These are phyloP conservation scores for Drosophila leontia DNA, from an alignment of 1,140 invertebrate genomes.

Conservation along the genomic window DNA sequence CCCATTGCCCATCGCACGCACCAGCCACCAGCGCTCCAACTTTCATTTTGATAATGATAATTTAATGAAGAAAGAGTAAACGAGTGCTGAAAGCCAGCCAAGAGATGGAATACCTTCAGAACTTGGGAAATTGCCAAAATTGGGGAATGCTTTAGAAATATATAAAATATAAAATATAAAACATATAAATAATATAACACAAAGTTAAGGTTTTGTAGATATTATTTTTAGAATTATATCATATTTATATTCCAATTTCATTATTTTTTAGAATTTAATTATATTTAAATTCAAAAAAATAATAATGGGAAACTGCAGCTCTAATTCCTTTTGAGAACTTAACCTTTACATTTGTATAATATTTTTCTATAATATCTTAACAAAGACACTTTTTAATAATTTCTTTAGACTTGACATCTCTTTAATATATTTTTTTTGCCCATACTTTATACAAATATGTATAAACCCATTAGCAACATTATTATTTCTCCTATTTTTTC, in stretches of 20 bases:
- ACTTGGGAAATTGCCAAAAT: neutral
- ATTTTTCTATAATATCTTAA: too few relatives aligned
- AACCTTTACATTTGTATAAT: too few relatives aligned
- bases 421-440: too few relatives aligned
- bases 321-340: too few relatives aligned
- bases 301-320: too few relatives aligned
- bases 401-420: neutral
- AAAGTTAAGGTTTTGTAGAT: too few relatives aligned
- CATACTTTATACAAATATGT: neutral
- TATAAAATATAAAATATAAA: neutral
- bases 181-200: too few relatives aligned
- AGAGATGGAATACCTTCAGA: neutral
- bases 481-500: constrained; percentile 2
- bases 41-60: constrained; percentile 64
- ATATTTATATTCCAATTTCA: too few relatives aligned
- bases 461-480: neutral
- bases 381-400: neutral
- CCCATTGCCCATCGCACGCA: constrained; percentile 55
- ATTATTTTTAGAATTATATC: too few relatives aligned
- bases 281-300: too few relatives aligned
- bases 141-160: neutral
- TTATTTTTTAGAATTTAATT: too few relatives aligned
- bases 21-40: constrained; percentile 7
- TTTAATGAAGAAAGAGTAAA: constrained; percentile 38
- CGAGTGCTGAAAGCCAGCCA: neutral